These are phyloP conservation scores for Percopsis omiscomaycus DNA, from an alignment of 2,797 vertebrate genomes.

Conservation along the genomic window DNA sequence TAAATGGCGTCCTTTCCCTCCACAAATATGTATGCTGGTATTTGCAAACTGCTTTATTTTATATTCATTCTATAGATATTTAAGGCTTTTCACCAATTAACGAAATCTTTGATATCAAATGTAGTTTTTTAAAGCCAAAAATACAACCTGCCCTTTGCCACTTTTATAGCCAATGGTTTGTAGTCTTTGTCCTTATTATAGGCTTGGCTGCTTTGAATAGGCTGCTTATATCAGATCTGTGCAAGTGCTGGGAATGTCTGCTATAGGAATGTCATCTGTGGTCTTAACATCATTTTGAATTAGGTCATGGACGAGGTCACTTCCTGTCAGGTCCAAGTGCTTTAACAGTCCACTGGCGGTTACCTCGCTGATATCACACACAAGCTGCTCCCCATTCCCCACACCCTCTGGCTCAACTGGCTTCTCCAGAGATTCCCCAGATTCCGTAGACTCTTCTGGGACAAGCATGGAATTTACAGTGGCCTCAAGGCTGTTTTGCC, in stretches of 20 bases:
- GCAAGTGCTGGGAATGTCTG: slow-evolving; percentile 37
- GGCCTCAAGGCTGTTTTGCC: slow-evolving; percentile 23
- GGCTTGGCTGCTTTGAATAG: slow-evolving; percentile 16
- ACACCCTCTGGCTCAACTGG: slow-evolving; percentile 24
- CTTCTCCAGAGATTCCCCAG: slow-evolving; percentile 33
- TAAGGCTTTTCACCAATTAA: no score
- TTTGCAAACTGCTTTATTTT: no score
- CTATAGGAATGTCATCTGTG: slow-evolving; percentile 41
- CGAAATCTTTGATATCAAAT: no score
- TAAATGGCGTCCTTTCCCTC: no score
- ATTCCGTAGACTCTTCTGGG: slow-evolving; percentile 35
- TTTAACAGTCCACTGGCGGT: slow-evolving; percentile 51
- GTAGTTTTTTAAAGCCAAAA: no score
- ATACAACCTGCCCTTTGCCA: no score
- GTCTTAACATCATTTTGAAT: slow-evolving; percentile 56
- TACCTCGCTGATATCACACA: slow-evolving; percentile 46
- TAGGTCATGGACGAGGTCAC: slow-evolving; percentile 59
- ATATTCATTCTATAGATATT: no score
- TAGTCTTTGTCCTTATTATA: no score
- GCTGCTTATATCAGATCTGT: slow-evolving; percentile 58
- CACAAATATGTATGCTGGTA: no score
- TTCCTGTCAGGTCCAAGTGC: slow-evolving; percentile 57
- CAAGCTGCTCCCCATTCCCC: slow-evolving; percentile 43
- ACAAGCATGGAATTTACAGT: slow-evolving; percentile 14
- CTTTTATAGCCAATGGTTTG: no score